phyloP scores from a whole-genome alignment of 2,797 vertebrate species.

The Syngnathus rostellatus region DNA sequence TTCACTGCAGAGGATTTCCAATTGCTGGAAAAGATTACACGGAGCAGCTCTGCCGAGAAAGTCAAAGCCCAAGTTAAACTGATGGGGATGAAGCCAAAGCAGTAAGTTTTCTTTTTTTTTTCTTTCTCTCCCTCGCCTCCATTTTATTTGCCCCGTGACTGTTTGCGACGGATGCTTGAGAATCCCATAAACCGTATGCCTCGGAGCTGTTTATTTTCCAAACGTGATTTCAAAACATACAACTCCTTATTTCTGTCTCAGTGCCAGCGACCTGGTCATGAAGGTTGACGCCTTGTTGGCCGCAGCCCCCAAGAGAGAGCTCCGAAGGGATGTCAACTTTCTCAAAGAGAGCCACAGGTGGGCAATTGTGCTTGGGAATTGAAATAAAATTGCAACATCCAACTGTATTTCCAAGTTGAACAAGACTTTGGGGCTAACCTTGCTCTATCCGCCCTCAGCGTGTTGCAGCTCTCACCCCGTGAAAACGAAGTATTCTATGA shows the following conservation, averaged over 20 bases:
- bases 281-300: constrained; percentile 85
- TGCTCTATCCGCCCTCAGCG: constrained; percentile 52
- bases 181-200: neutral
- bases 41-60: constrained; percentile 76
- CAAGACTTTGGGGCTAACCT: constrained; percentile 7
- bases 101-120: constrained; percentile 67
- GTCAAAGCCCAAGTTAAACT: constrained; percentile 81
- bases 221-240: constrained; percentile 13
- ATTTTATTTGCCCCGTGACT: neutral
- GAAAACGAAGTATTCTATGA: constrained; percentile 82
- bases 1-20: constrained; percentile 84
- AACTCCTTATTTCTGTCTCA: constrained; percentile 37
- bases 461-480: constrained; percentile 75
- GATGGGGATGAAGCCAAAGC: constrained; percentile 74
- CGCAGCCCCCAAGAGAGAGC: constrained; percentile 74
- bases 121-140: no score
- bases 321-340: constrained; percentile 74
- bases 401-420: neutral
- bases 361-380: neutral
- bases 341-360: constrained; percentile 82
- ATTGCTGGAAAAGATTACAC: constrained; percentile 84
- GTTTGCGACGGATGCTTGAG: neutral
- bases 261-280: constrained; percentile 87
- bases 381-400: neutral
- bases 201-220: neutral